Evolutionary conservation across 2,113 vertebrate genomes (phyloP).

Genomic region (Alligator mississippiensis): DNA sequence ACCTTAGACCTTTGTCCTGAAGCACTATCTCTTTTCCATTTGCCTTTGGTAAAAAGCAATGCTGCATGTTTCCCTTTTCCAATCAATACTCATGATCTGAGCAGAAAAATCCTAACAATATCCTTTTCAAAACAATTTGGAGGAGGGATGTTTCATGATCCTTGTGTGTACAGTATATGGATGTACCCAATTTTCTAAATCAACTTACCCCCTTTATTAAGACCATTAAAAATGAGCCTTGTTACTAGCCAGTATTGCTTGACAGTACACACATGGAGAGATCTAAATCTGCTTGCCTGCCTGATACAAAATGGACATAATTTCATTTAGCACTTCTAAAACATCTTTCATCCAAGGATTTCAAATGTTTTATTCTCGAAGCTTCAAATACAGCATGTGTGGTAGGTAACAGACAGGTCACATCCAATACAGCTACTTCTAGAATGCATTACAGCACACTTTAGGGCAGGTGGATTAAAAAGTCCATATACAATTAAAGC

Average conservation of each 20-base stretch:
- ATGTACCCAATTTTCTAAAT: not conserved
- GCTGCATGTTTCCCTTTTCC: not conserved
- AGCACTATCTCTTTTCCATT: not conserved
- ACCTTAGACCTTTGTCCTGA: not conserved
- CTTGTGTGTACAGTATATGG: not conserved
- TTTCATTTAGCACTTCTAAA: not conserved
- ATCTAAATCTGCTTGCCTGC: not conserved
- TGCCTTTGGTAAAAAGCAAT: not conserved
- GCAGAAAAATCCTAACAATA: not conserved
- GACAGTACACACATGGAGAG: not conserved
- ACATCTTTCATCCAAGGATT: not conserved
- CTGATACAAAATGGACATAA: not conserved
- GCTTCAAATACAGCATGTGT: not conserved
- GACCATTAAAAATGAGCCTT: conserved; percentile 8
- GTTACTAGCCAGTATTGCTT: not conserved
- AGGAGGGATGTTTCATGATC: not conserved
- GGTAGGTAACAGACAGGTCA: not conserved
- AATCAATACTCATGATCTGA: not conserved
- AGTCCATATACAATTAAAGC: not conserved
- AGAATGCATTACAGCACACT: not conserved
- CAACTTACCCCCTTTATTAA: not conserved
- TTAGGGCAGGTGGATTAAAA: not conserved
- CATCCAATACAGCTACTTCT: not conserved
- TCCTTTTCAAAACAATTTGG: not conserved
- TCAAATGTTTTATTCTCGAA: conserved; percentile 11